phyloP scores from a whole-genome alignment of 1,140 invertebrate genomes.

The Drosophila simulans region DNA sequence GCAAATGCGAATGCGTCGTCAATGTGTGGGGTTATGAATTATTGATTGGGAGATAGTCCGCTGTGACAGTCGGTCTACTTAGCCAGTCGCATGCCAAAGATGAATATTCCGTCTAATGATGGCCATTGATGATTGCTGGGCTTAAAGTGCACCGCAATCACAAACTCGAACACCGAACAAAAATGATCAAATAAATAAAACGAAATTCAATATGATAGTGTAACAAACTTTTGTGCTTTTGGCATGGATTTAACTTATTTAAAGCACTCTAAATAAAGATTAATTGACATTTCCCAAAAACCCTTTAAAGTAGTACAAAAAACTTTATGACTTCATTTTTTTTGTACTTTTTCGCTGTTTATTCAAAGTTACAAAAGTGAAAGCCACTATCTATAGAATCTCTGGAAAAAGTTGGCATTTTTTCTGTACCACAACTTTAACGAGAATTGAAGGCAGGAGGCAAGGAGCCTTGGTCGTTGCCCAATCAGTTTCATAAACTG shows the following conservation, averaged over 20 bases:
- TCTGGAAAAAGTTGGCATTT: constrained; percentile 15
- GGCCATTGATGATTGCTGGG: constrained; percentile 24
- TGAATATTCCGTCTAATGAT: constrained; percentile 39
- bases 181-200: neutral
- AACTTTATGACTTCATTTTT: no score
- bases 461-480: constrained; percentile 11
- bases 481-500: constrained; percentile 65
- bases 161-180: neutral
- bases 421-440: constrained; percentile 29
- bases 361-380: neutral
- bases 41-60: constrained; percentile 65
- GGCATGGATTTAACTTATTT: no score
- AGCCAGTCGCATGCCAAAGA: constrained; percentile 25
- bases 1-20: constrained; percentile 59
- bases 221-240: no score
- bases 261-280: no score
- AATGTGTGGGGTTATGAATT: constrained; percentile 79
- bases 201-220: neutral
- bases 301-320: no score
- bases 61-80: constrained; percentile 50
- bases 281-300: no score
- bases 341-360: neutral
- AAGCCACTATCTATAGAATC: constrained; percentile 3
- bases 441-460: neutral
- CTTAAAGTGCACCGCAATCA: constrained; percentile 20